Conservation (phyloP, 2,888 invertebrate genomes). For the Scaptomyza caliginosa region DNA sequence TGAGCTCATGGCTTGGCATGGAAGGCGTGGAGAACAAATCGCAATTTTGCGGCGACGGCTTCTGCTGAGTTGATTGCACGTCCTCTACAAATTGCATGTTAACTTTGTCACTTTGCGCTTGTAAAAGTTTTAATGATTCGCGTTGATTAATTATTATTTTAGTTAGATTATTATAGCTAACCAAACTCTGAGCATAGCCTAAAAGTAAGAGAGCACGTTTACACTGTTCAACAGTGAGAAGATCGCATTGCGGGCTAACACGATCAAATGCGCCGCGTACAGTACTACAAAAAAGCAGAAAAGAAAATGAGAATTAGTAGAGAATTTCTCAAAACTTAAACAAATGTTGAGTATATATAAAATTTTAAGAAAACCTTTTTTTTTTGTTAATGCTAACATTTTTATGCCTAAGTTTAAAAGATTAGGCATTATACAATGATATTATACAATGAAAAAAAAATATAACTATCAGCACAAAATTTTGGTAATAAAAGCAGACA, state of each 20-base stretch:
- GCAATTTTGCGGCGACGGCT: constrained; percentile 12
- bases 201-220: constrained; percentile 84
- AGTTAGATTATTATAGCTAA: constrained; percentile 82
- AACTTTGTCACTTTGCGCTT: constrained; percentile 65
- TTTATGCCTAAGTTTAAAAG: no score
- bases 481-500: no score
- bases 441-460: no score
- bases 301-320: not conserved
- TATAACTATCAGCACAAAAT: no score
- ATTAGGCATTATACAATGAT: no score
- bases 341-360: no score
- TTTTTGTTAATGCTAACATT: no score
- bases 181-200: constrained; percentile 84
- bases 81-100: constrained; percentile 15
- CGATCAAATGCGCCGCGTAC: constrained; percentile 84
- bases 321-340: not conserved
- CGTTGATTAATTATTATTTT: constrained; percentile 82
- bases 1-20: constrained; percentile 56
- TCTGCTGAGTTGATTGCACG: not conserved
- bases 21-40: constrained; percentile 10
- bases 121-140: constrained; percentile 76
- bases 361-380: not conserved
- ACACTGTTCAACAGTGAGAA: constrained; percentile 83
- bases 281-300: constrained; percentile 68
- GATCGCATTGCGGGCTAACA: constrained; percentile 80